Evolutionary conservation across 2,797 vertebrate species (phyloP).

Genomic region (Florisuga fusca): DNA sequence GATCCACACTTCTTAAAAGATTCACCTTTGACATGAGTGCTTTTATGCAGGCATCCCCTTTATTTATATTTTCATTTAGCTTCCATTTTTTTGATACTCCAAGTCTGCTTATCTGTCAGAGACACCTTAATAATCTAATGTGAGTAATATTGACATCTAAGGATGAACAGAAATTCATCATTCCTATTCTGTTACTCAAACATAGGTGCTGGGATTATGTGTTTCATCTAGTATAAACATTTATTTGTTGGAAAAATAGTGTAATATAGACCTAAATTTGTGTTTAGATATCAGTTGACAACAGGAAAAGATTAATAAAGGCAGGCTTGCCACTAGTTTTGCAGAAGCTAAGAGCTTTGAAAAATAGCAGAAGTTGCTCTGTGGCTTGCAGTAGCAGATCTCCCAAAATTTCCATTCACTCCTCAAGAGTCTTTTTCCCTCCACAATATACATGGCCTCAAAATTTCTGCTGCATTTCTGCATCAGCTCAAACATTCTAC

Average conservation of each 20-base stretch:
- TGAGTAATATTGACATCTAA: background rate
- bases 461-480: background rate
- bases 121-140: background rate
- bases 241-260: background rate
- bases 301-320: constrained; percentile 13
- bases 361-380: background rate
- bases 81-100: background rate
- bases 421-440: background rate
- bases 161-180: background rate
- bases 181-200: background rate
- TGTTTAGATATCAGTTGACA: background rate
- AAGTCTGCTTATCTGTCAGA: background rate
- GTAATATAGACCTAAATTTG: background rate
- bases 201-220: background rate
- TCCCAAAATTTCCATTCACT: background rate
- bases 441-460: background rate
- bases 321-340: background rate
- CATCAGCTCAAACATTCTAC: background rate
- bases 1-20: background rate
- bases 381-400: background rate
- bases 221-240: background rate
- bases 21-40: background rate
- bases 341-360: background rate
- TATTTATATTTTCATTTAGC: background rate
- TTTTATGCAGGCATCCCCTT: background rate